Conservation (phyloP, 1,140 invertebrate species). For the Cyclargus thomasi region DNA sequence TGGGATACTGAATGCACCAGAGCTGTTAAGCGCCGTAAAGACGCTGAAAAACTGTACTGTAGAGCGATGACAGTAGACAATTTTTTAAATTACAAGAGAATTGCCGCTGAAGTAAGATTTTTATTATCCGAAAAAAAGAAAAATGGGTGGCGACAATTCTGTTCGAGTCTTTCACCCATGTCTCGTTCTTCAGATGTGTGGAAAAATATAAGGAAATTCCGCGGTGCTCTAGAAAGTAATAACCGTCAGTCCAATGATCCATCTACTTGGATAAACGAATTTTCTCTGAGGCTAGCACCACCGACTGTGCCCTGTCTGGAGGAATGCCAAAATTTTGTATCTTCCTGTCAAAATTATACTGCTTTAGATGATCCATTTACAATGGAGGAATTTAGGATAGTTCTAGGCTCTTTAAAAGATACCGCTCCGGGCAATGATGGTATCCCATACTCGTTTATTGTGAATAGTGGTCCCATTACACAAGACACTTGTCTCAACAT, state of each 20-base stretch:
- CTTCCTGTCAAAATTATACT: background rate
- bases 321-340: background rate
- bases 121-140: background rate
- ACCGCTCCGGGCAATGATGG: background rate
- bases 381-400: background rate
- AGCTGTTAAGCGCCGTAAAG: background rate
- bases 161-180: background rate
- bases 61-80: background rate
- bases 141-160: conserved; percentile 7
- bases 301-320: background rate
- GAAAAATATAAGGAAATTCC: conserved; percentile 16
- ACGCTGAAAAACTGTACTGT: background rate
- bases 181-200: conserved; percentile 6
- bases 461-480: too few species aligned
- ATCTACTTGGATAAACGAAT: background rate
- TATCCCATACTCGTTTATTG: background rate
- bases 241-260: too few species aligned
- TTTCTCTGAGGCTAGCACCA: background rate
- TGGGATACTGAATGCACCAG: background rate
- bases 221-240: background rate
- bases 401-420: background rate
- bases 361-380: background rate
- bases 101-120: background rate
- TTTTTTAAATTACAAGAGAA: conserved; percentile 9
- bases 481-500: too few species aligned